These are phyloP conservation scores for Chrysolina americana DNA, from an alignment of 2,888 invertebrate species.

Conservation along the genomic window DNA sequence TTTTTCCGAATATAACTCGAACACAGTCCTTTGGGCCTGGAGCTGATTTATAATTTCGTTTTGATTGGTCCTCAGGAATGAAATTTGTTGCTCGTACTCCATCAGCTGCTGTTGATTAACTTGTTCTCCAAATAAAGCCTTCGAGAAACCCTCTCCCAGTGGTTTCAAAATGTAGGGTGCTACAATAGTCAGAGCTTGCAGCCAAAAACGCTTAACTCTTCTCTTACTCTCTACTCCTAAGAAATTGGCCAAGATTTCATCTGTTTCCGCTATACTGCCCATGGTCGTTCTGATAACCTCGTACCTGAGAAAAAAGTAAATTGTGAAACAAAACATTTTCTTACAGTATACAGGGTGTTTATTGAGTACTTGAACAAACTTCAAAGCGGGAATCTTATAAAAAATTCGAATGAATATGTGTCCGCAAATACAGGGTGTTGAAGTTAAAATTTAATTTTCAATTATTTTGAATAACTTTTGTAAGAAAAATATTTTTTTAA, in stretches of 20 bases:
- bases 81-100: conserved; percentile 20
- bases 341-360: too few relatives aligned
- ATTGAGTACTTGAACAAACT: too few relatives aligned
- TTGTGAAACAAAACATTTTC: background rate
- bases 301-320: background rate
- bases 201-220: conserved; percentile 31
- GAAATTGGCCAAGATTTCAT: conserved; percentile 29
- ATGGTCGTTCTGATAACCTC: conserved; percentile 8
- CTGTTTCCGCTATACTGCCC: conserved; percentile 26
- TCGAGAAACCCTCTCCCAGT: conserved; percentile 15
- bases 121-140: background rate
- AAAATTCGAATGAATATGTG: too few relatives aligned
- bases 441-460: too few relatives aligned
- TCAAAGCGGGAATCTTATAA: too few relatives aligned
- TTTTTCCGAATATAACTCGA: conserved; percentile 31
- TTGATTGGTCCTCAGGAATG: conserved; percentile 18
- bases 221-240: conserved; percentile 28
- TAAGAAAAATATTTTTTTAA: too few relatives aligned
- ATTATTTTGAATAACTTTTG: too few relatives aligned
- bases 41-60: conserved; percentile 30
- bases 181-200: background rate
- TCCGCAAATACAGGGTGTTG: too few relatives aligned
- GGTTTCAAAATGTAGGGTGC: conserved; percentile 30
- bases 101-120: conserved; percentile 1
- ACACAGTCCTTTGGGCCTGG: conserved; percentile 30